Percentiles rank a stretch among this genome's conserved stretches.
Conservation (phyloP, 1,140 invertebrate genomes). For the Latrodectus geometricus region DNA sequence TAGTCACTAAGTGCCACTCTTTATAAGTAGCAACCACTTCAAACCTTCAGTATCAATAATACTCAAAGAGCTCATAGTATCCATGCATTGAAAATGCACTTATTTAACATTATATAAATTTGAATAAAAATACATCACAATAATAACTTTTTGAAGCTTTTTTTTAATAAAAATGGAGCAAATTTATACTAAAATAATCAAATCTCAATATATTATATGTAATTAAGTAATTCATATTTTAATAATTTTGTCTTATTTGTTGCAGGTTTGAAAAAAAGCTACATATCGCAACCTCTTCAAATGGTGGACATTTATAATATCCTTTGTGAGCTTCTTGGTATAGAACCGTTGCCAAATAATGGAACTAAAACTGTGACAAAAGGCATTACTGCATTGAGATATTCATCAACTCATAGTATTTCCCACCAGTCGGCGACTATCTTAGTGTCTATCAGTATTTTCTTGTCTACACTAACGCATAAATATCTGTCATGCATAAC, state of each 20-base stretch:
- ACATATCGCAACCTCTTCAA: constrained; percentile 56
- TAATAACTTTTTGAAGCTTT: too few species aligned
- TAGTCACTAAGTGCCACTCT: too few species aligned
- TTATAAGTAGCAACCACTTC: too few species aligned
- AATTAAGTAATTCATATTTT: too few species aligned
- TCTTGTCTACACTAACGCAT: neutral
- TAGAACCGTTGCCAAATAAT: constrained; percentile 62
- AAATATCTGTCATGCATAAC: neutral
- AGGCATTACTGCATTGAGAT: constrained; percentile 20
- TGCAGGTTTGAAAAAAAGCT: constrained; percentile 55
- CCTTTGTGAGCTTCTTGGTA: constrained; percentile 60
- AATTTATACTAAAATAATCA: too few species aligned
- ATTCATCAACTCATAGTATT: neutral
- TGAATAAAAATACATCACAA: too few species aligned
- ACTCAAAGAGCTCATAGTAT: too few species aligned
- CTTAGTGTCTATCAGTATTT: neutral
- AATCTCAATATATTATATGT: too few species aligned
- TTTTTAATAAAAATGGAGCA: too few species aligned
- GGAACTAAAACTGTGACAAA: constrained; percentile 49
- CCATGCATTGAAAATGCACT: too few species aligned
- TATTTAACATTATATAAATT: too few species aligned
- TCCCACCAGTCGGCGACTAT: neutral
- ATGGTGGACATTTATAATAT: constrained; percentile 64
- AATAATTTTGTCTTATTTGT: neutral
- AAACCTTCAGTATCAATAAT: too few species aligned